A percentile compares a stretch with the other conserved stretches of the same genome.
These are phyloP conservation scores for Spodoptera exigua DNA, from an alignment of 2,888 invertebrate species.

Conservation along the genomic window DNA sequence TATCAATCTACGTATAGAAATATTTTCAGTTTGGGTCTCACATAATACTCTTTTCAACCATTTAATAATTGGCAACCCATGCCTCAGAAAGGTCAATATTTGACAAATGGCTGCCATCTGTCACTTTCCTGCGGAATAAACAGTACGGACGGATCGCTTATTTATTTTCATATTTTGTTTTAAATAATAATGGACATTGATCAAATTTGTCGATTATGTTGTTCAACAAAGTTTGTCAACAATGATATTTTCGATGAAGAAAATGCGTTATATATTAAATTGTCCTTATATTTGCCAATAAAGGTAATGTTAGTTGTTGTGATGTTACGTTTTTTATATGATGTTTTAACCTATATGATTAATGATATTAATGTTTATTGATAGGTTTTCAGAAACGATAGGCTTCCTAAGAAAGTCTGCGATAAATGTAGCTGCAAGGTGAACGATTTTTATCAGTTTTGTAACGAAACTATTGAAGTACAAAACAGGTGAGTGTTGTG, in stretches of 20 bases:
- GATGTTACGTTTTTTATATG: slow-evolving; percentile 43
- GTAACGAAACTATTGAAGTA: slow-evolving; percentile 91
- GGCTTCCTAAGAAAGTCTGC: slow-evolving; percentile 92
- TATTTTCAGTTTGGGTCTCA: slow-evolving; percentile 71
- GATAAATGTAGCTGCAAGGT: slow-evolving; percentile 92
- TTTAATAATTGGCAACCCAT: slow-evolving; percentile 71
- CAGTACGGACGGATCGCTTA: slow-evolving; percentile 63
- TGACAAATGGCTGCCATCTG: slow-evolving; percentile 83
- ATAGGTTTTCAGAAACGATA: slow-evolving; percentile 91
- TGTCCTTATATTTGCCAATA: slow-evolving; percentile 92
- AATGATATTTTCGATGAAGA: slow-evolving; percentile 92
- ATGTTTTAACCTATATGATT: slow-evolving; percentile 60
- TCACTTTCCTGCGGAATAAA: slow-evolving; percentile 76
- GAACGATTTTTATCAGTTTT: slow-evolving; percentile 92
- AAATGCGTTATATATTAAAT: slow-evolving; percentile 91
- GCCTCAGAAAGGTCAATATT: slow-evolving; percentile 74
- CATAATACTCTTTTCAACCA: slow-evolving; percentile 63
- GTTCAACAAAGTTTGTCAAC: slow-evolving; percentile 88
- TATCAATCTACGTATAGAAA: slow-evolving; percentile 41
- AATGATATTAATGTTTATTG: slow-evolving; percentile 55
- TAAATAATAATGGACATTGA: slow-evolving; percentile 73
- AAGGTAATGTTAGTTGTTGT: slow-evolving; percentile 86
- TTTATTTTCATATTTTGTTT: slow-evolving; percentile 54
- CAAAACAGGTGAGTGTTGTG: slow-evolving; percentile 88
- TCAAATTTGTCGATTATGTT: slow-evolving; percentile 83